These are phyloP conservation scores for Okapia johnstoni DNA, from an alignment of 2,113 vertebrate genomes.

Conservation along the genomic window DNA sequence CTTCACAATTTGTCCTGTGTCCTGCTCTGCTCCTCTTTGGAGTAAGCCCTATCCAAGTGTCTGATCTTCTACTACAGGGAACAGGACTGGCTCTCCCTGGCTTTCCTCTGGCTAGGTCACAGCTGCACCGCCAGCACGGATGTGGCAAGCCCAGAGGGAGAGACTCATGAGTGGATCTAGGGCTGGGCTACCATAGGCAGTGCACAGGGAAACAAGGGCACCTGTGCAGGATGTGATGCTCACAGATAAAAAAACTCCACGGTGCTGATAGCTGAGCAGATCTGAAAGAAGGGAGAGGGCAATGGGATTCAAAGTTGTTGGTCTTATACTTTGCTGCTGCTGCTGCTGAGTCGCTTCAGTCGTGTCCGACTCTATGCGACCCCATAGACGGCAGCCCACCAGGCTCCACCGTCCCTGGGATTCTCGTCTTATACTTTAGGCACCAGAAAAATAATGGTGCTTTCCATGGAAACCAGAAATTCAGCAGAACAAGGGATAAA, in stretches of 20 bases:
- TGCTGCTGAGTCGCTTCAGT: too few relatives aligned
- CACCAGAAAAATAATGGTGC: background rate
- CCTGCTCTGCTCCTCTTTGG: background rate
- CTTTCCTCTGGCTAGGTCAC: background rate
- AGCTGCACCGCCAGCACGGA: accelerated
- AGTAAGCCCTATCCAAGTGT: background rate
- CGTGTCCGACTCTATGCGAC: too few relatives aligned
- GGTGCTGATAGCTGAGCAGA: background rate
- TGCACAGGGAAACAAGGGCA: background rate
- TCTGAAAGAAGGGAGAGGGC: background rate
- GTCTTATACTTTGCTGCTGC: background rate
- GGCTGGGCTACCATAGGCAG: background rate
- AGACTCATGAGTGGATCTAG: background rate
- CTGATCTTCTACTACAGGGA: background rate
- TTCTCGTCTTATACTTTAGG: background rate
- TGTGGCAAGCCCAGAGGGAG: background rate
- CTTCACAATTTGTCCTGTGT: background rate
- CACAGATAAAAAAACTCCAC: background rate
- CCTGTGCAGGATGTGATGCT: background rate
- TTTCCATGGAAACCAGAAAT: background rate
- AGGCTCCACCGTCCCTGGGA: too few relatives aligned
- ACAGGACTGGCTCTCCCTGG: background rate
- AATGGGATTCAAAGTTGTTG: background rate
- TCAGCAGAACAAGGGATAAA: background rate
- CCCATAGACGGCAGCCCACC: too few relatives aligned